Evolutionary conservation across 2,113 vertebrate genomes (phyloP), one percentile per base, ranked within the genome.

Genomic region (Myotis davidii): DNA sequence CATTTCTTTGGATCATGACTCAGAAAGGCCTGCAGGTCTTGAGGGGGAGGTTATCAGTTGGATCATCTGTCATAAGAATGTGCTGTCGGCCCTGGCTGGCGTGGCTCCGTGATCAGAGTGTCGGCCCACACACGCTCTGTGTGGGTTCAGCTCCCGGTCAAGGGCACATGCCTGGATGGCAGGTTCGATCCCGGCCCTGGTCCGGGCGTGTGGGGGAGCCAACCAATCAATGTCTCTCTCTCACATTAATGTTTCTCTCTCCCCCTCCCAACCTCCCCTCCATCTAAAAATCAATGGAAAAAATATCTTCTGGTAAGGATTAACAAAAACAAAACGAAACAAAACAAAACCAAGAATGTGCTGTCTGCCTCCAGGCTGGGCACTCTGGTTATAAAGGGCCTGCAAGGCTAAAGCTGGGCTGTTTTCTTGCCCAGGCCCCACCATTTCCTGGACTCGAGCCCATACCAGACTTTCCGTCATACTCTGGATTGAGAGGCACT

Each of bases 21-120:
- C 10, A 5, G 39, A n/a, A 32, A 52, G 29, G 27, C 42, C 74
- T 9, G 12, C 21, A 54, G 90, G 17, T 45, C 45, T 73, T 45
- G 54, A n/a, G 54, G 74, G 11, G 23, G 32, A 90, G 91, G 67
- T 72, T 67, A 81, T 92, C 37, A 9, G 56, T 9, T 8, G 37
- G 91, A 20, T 81, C 65, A 52, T 72, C 88, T 96, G 90, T 85
- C 78, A 48, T 84, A 34, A 96, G 45, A 92, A 42, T 17, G 20
- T 67, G 39, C 25, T 52, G 3, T 37, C 56, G 67, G 69, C 67
- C 8, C 61, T 56, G 69, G 37, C 37, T 17, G 25, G 42, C 10
- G 9, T 61, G 59, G 59, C 59, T 61, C 59, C 11, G 59, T 61
- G 23, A 61, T 61, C 59, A 61, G 23, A 61, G 23, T 9, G 23